phyloP scores from a whole-genome alignment of 2,797 vertebrate genomes.

The Typhlichthys eigenmanni region DNA sequence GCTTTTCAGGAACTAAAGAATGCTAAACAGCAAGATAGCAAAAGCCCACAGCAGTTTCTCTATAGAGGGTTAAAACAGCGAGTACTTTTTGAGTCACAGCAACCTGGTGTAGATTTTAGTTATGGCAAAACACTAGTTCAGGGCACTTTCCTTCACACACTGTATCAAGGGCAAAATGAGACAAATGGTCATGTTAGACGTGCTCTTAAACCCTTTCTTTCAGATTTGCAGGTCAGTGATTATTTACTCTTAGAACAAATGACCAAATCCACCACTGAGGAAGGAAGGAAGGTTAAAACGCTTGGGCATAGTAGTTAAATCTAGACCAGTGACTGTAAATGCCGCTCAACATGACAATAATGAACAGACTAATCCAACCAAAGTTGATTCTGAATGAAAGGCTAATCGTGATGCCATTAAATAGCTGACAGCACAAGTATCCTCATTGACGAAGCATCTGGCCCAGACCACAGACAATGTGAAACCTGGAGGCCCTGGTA shows the following conservation, averaged over 20 bases:
- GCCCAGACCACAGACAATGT: too few relatives aligned
- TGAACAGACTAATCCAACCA: background rate
- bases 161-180: background rate
- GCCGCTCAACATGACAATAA: background rate
- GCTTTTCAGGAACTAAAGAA: slow-evolving; percentile 28
- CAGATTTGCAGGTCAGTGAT: background rate
- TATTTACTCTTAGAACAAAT: too few relatives aligned
- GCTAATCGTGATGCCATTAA: background rate
- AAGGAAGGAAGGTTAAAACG: too few relatives aligned
- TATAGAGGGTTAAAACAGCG: background rate
- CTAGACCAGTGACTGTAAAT: too few relatives aligned
- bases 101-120: slow-evolving; percentile 2
- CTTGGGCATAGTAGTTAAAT: too few relatives aligned
- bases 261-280: too few relatives aligned
- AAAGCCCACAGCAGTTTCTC: background rate
- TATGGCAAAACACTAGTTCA: background rate
- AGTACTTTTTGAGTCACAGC: background rate
- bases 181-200: background rate
- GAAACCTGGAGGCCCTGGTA: too few relatives aligned
- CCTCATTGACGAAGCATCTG: background rate
- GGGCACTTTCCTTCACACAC: background rate
- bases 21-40: slow-evolving; percentile 15
- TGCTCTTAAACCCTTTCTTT: background rate
- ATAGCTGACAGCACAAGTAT: background rate
- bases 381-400: background rate